Conservation (phyloP, 2,888 invertebrate species). For the Melinaea marsaeus region DNA sequence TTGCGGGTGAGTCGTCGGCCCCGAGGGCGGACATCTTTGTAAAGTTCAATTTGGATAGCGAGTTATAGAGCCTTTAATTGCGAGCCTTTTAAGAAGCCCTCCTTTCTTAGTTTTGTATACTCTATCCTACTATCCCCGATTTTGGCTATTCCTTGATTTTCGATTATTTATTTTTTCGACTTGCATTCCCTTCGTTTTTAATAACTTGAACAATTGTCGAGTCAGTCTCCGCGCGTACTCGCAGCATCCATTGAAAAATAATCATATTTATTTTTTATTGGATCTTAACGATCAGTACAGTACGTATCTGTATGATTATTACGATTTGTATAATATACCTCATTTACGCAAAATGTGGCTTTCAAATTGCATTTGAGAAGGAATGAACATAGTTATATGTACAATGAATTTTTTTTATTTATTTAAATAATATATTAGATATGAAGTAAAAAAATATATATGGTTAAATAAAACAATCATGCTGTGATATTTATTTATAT, state of each 20-base stretch:
- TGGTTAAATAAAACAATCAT: slow-evolving; percentile 30
- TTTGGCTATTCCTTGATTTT: neutral
- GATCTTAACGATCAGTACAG: neutral
- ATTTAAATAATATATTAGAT: no score
- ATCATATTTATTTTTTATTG: slow-evolving; percentile 11
- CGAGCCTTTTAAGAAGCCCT: neutral
- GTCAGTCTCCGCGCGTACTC: neutral
- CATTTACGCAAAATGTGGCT: neutral
- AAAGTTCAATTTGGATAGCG: no score
- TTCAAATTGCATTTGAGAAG: no score
- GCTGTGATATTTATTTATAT: slow-evolving; percentile 31
- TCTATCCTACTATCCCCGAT: neutral
- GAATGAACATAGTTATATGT: no score
- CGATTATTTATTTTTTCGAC: neutral
- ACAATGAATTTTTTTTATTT: no score
- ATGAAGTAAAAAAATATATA: no score
- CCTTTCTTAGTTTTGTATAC: neutral
- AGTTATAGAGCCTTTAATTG: no score
- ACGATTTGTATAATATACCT: no score
- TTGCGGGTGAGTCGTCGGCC: neutral
- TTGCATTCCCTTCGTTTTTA: neutral
- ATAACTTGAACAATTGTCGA: slow-evolving; percentile 6
- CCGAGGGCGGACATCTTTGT: neutral
- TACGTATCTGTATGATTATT: neutral
- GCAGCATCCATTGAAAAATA: slow-evolving; percentile 6